A percentile compares a stretch with the other conserved stretches of the same genome.
Conservation (phyloP, 2,888 invertebrate genomes). For the Laspeyria flexula region DNA sequence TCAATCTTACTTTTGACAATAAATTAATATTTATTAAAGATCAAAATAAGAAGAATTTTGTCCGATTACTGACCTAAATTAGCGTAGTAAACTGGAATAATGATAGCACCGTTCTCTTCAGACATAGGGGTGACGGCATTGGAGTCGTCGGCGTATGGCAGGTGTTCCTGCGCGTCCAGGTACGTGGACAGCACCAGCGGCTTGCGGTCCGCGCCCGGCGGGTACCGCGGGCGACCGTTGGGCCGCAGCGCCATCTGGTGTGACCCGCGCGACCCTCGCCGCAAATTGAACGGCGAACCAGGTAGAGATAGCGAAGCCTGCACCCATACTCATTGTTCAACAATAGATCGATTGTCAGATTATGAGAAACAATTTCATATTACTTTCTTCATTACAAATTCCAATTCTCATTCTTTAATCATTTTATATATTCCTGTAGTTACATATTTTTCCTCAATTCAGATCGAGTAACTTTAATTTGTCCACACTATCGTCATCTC, state of each 20-base stretch:
- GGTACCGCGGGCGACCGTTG: slow-evolving; percentile 92
- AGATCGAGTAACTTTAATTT: slow-evolving; percentile 64
- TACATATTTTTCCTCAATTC: slow-evolving; percentile 79
- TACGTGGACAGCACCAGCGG: slow-evolving; percentile 97
- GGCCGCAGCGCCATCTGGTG: slow-evolving; percentile 95
- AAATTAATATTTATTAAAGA: no score
- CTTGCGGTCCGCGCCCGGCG: slow-evolving; percentile 95
- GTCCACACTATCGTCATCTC: slow-evolving; percentile 33
- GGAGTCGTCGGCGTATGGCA: slow-evolving; percentile 98
- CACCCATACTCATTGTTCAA: slow-evolving; percentile 49
- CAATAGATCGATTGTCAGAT: slow-evolving; percentile 26
- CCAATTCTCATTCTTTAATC: slow-evolving; percentile 1
- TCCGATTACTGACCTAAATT: slow-evolving; percentile 89
- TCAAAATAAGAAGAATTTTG: no score
- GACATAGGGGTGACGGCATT: slow-evolving; percentile 99
- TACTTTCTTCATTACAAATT: slow-evolving; percentile 9
- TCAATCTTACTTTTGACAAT: no score
- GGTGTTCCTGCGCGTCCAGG: slow-evolving; percentile 96
- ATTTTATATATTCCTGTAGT: slow-evolving; percentile 9
- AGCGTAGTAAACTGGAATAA: slow-evolving; percentile 95
- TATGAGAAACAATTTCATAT: slow-evolving; percentile 20
- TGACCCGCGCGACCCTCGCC: slow-evolving; percentile 95
- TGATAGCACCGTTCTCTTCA: slow-evolving; percentile 98
- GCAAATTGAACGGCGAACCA: slow-evolving; percentile 97
- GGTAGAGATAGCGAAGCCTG: slow-evolving; percentile 99